Evolutionary conservation across 2,797 vertebrate genomes (phyloP), one percentile per base, ranked within the genome.

Genomic region (Sebastes hubbsi): DNA sequence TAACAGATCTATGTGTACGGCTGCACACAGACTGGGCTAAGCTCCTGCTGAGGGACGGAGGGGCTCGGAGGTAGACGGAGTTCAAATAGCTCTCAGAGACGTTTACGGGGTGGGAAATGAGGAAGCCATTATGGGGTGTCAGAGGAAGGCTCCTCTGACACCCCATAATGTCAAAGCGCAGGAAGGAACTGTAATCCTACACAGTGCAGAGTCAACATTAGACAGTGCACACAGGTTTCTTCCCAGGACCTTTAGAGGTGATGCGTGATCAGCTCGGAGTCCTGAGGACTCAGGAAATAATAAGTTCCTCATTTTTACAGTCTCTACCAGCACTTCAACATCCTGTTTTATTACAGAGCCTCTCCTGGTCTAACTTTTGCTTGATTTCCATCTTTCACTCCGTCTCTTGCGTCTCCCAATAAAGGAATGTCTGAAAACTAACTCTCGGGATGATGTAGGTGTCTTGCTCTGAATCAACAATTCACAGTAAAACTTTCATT

Each of bases 81-180:
- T 89, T 93, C 88, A 93, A 90, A 93, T 77, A 85, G 82, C 88
- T 90, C 89, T 89, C 83, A 87, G 89, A 83, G 63, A 77, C 71
- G 70, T 88, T 89, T 88, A 86, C 72, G 77, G 85, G 65, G 72
- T 81, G 85, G 81, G 68, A 80, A 71, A 75, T 12, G 79, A 90
- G 82, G 86, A 78, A 86, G 89, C 86, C 82, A 69, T 59, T 49
- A 49, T 49, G 46, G 46, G 46, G 46, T 49, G 46, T 49, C 46
- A 8, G 46, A 49, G 18, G 18, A 8, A 20, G 73, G 86, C 83
- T 82, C 75, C 56, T 64, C 86, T 69, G 75, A 89, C 87, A 87
- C 81, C 72, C 82, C 58, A 61, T 82, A 87, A 90, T 81, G 72
- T 86, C 83, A 84, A 59, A 73, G 78, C 77, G 60, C 81, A 80